These are phyloP conservation scores for Eulacestoma nigropectus DNA, from an alignment of 2,113 vertebrate genomes.

Conservation along the genomic window DNA sequence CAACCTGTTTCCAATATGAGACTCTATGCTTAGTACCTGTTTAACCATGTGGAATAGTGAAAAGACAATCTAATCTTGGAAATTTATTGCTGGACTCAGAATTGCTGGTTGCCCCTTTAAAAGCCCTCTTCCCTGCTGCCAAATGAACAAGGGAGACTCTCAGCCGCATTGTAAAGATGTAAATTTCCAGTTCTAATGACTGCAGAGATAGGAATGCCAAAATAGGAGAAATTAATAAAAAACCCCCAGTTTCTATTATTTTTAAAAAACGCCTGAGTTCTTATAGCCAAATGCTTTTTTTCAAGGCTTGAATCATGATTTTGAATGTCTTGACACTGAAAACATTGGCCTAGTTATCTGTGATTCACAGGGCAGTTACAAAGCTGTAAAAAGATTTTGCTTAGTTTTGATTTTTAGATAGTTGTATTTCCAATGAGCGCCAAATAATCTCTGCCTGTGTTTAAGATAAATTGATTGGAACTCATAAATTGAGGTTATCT, in stretches of 20 bases:
- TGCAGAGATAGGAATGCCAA: neutral
- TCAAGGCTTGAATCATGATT: neutral
- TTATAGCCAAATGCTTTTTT: neutral
- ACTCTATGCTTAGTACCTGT: neutral
- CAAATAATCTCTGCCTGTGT: neutral
- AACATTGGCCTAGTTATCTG: neutral
- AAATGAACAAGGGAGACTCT: neutral
- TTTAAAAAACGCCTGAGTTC: neutral
- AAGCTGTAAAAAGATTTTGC: conserved; percentile 18
- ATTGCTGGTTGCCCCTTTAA: neutral
- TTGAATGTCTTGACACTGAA: neutral
- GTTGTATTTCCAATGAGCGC: neutral
- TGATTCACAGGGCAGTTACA: neutral
- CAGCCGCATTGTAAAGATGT: neutral
- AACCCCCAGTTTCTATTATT: neutral
- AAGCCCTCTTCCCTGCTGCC: neutral
- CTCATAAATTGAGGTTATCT: neutral
- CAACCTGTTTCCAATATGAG: neutral
- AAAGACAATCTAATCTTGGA: neutral
- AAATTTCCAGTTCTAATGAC: neutral
- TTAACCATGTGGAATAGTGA: neutral
- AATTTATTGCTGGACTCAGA: neutral
- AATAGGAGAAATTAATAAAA: neutral
- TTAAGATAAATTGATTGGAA: neutral
- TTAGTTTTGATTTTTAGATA: conserved; percentile 2